Evolutionary conservation across 2,888 invertebrate species (phyloP).

Genomic region (Panzeria rudis): DNA sequence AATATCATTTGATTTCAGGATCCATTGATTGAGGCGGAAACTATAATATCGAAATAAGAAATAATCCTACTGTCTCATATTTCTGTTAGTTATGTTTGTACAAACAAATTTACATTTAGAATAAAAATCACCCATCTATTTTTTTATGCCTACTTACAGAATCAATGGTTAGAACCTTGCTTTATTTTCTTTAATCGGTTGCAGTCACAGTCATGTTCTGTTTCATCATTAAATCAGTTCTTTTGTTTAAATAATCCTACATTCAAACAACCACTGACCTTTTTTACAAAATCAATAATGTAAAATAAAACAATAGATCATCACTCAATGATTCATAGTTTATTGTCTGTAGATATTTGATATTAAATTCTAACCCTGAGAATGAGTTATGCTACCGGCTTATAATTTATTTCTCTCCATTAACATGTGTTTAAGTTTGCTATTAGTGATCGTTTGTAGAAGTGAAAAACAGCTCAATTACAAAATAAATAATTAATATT

Average conservation of each 20-base stretch:
- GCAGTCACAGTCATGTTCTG: too few relatives aligned
- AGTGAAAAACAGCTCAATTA: conserved; percentile 23
- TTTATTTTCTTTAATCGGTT: too few relatives aligned
- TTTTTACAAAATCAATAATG: conserved; percentile 7
- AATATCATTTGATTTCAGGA: too few relatives aligned
- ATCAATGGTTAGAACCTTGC: too few relatives aligned
- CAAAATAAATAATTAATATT: conserved; percentile 27
- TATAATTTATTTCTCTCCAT: neutral
- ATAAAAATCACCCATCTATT: too few relatives aligned
- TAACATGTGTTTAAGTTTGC: neutral
- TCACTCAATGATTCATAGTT: conserved; percentile 13
- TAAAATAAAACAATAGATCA: conserved; percentile 50
- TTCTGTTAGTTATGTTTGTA: too few relatives aligned
- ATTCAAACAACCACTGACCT: conserved; percentile 12
- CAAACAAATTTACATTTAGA: too few relatives aligned
- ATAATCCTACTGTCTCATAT: too few relatives aligned
- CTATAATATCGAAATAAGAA: too few relatives aligned
- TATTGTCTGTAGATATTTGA: neutral
- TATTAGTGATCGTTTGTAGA: conserved; percentile 4
- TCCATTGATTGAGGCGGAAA: too few relatives aligned
- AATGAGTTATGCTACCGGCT: conserved; percentile 26
- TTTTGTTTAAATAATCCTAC: neutral
- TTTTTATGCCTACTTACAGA: too few relatives aligned
- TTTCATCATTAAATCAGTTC: too few relatives aligned
- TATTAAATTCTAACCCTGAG: conserved; percentile 31